A percentile compares a stretch with the other conserved stretches of the same genome.
Evolutionary conservation across 2,888 invertebrate genomes (phyloP).

Genomic region (Horisme vitalbata): DNA sequence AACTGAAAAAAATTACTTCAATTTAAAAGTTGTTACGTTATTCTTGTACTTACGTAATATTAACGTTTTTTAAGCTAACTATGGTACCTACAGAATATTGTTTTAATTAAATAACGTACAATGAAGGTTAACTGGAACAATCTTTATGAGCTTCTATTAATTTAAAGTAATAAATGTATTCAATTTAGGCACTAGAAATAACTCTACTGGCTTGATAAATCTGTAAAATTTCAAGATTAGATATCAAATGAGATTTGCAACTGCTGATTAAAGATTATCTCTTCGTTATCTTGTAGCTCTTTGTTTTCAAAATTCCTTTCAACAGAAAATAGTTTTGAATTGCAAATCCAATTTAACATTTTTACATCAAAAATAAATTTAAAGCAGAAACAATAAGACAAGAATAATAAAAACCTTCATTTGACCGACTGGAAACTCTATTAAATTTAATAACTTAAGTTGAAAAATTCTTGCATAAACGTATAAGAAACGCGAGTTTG

Average conservation of each 20-base stretch:
- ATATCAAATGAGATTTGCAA: slow-evolving; percentile 13
- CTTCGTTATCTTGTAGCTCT: slow-evolving; percentile 10
- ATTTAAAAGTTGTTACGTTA: too few relatives aligned
- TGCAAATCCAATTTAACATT: neutral
- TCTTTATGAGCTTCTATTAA: too few relatives aligned
- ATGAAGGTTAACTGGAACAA: too few relatives aligned
- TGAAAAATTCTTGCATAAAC: slow-evolving; percentile 1
- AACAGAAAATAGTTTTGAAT: slow-evolving; percentile 3
- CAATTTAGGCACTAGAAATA: too few relatives aligned
- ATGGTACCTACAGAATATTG: too few relatives aligned
- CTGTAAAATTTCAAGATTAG: slow-evolving; percentile 3
- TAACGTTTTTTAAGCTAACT: too few relatives aligned
- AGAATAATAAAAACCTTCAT: neutral
- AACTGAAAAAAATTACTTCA: too few relatives aligned
- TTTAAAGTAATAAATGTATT: too few relatives aligned
- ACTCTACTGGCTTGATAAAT: too few relatives aligned
- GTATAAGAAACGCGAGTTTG: slow-evolving; percentile 2
- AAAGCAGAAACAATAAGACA: neutral
- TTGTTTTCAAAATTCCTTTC: slow-evolving; percentile 7
- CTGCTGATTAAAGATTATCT: slow-evolving; percentile 20
- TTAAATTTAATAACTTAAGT: neutral
- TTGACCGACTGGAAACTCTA: neutral
- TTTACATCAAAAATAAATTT: neutral
- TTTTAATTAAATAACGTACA: too few relatives aligned
- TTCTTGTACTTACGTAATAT: too few relatives aligned